Evolutionary conservation across 2,888 invertebrate species (phyloP), one percentile per base, ranked within the genome.

Genomic region (Timema cristinae): DNA sequence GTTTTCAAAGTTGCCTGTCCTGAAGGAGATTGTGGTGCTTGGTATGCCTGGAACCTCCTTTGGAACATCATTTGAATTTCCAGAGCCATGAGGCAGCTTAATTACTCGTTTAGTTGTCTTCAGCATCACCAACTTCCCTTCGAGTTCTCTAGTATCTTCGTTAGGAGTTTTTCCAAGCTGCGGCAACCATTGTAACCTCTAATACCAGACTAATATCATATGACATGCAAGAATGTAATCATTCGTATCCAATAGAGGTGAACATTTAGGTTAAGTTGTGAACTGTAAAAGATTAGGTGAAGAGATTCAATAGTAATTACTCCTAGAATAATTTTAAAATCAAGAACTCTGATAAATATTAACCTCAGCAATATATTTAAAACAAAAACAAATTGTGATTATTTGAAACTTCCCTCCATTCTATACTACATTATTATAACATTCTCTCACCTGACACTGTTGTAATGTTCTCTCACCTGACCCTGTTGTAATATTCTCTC

Each of bases 71-170:
- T 81, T 76, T 48, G 80, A 80, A 68, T 80, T 77, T 52, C 82
- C 80, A 15, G 79, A 77, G 0, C 81, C 78, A 72, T 83, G 82
- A 54, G 90, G 90, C 70, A 91, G 85, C 80, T 90, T 89, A 63
- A 91, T 87, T 6, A 91, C 86, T n/a, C 91, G 85, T 79, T 88
- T 90, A 0, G 90, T 89, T 9, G 90, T 90, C 79, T 90, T 90
- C 80, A 91, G 86, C 81, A 90, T 85, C 48, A 91, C 86, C 10
- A 91, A 81, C 77, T 82, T 86, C 70, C 85, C 86, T 67, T 88
- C 87, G 70, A 86, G 84, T 50, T 83, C 85, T 68, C 84, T 84
- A 76, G 86, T 84, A 70, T 88, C 87, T 74, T 87, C 87, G 32
- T 86, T 81, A 10, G 84, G 86, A 66, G 84, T 83, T 75, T 83